Evolutionary conservation across 2,888 invertebrate genomes (phyloP).

Genomic region (Andrena praecox): DNA sequence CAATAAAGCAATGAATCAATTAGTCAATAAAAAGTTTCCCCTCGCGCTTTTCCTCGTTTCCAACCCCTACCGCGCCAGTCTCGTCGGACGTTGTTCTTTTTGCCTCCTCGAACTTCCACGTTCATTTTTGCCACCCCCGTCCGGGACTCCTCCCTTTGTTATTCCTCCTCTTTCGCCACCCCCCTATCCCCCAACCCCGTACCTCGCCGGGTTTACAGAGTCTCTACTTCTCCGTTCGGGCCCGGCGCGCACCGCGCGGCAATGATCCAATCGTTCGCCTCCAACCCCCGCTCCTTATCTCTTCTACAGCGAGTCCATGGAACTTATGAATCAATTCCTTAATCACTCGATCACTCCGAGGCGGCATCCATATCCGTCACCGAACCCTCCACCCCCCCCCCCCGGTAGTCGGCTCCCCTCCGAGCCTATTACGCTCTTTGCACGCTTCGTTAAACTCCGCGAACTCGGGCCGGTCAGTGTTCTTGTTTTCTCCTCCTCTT

Average conservation of each 20-base stretch:
- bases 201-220: not conserved
- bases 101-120: conserved; percentile 6
- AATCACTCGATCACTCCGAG: conserved; percentile 46
- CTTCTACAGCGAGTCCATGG: not conserved
- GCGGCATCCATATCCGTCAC: not conserved
- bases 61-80: not conserved
- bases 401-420: conserved; percentile 1
- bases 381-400: not conserved
- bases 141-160: conserved; percentile 25
- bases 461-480: not conserved
- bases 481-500: not conserved
- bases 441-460: conserved; percentile 51
- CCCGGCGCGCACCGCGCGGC: not conserved
- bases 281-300: too few relatives aligned
- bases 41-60: not conserved
- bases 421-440: conserved; percentile 10
- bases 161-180: not conserved
- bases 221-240: conserved; percentile 1
- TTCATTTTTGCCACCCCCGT: conserved; percentile 24
- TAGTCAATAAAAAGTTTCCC: conserved; percentile 52
- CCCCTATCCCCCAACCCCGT: not conserved
- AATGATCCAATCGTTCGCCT: conserved; percentile 30
- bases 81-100: conserved; percentile 9
- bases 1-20: conserved; percentile 62
- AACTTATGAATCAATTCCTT: conserved; percentile 50